Conservation (phyloP, 1,140 invertebrate species). For the Drosophila nebulosa region DNA sequence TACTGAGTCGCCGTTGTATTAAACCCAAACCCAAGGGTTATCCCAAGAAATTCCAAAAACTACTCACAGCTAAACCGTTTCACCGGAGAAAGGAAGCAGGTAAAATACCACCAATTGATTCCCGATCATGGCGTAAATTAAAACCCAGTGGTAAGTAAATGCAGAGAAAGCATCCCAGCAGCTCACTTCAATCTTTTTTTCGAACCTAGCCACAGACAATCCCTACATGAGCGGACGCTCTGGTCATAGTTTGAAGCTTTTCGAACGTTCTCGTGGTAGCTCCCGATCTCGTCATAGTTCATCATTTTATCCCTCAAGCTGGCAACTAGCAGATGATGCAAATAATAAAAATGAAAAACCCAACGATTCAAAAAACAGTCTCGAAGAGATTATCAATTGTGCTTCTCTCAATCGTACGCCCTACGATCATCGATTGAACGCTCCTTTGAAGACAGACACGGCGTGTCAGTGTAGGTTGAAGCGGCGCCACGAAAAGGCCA, state of each 20-base stretch:
- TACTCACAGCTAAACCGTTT: neutral
- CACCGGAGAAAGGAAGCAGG: slow-evolving; percentile 3
- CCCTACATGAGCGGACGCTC: slow-evolving; percentile 6
- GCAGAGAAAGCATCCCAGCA: neutral
- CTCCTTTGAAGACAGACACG: slow-evolving; percentile 7
- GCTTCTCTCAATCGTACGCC: slow-evolving; percentile 27
- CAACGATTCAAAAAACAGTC: neutral
- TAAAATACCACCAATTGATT: neutral
- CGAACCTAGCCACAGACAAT: neutral
- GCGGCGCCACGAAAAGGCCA: neutral
- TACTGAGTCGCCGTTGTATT: neutral
- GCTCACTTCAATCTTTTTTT: neutral
- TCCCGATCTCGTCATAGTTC: slow-evolving; percentile 33
- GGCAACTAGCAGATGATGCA: slow-evolving; percentile 13
- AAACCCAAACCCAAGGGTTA: neutral
- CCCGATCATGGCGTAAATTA: neutral
- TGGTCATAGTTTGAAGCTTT: slow-evolving; percentile 5
- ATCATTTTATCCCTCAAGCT: slow-evolving; percentile 44
- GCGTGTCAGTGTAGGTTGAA: slow-evolving; percentile 13
- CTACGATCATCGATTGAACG: slow-evolving; percentile 33
- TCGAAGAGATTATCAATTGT: slow-evolving; percentile 29
- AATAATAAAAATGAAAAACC: neutral
- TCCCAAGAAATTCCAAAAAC: neutral
- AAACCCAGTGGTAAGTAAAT: slow-evolving; percentile 21
- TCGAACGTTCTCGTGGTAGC: slow-evolving; percentile 13